Conservation (phyloP, 2,888 invertebrate species). For the Cephus sareptanus region DNA sequence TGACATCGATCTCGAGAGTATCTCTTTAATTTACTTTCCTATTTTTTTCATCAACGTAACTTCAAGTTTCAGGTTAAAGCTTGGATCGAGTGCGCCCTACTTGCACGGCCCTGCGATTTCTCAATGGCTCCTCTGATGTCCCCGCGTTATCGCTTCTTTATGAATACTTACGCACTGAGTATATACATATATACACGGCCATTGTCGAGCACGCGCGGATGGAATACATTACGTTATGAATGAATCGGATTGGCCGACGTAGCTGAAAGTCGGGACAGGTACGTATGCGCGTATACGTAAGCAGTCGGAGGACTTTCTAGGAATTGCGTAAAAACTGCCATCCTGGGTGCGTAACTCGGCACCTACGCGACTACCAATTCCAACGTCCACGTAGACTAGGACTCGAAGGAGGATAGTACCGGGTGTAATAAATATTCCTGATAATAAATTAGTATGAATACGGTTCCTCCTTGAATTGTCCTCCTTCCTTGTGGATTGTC, state of each 20-base stretch:
- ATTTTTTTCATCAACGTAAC: too few relatives aligned
- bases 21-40: too few relatives aligned
- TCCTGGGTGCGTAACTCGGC: background rate
- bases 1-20: too few relatives aligned
- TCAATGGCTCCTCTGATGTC: background rate
- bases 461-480: background rate
- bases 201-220: slow-evolving; percentile 17
- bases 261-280: background rate
- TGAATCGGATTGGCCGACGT: slow-evolving; percentile 15
- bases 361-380: background rate
- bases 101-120: background rate
- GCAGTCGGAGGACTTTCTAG: background rate
- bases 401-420: background rate
- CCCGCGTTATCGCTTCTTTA: slow-evolving; percentile 1
- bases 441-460: background rate
- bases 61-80: too few relatives aligned
- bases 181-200: background rate
- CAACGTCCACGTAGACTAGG: background rate
- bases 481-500: background rate
- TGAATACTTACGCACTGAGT: background rate
- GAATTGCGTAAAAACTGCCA: background rate
- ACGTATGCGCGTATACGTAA: background rate
- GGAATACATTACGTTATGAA: slow-evolving; percentile 26
- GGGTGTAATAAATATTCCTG: background rate
- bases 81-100: too few relatives aligned